Conservation (phyloP, 2,113 vertebrate genomes). For the Hucho hucho region DNA sequence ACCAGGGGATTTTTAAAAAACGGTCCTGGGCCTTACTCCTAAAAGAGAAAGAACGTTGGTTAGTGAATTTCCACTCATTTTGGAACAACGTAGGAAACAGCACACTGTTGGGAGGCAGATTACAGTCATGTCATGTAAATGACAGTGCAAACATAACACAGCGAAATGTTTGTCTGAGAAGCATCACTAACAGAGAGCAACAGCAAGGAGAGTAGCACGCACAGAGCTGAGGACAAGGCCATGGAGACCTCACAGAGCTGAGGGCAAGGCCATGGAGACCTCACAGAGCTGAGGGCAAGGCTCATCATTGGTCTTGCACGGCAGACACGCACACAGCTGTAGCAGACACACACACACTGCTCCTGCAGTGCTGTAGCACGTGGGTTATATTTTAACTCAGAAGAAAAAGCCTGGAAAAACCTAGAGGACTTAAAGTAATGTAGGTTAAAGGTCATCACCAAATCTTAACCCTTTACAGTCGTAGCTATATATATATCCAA, state of each 20-base stretch:
- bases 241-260: too few relatives aligned
- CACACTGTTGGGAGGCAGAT: not conserved
- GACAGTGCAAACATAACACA: not conserved
- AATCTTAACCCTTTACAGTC: too few relatives aligned
- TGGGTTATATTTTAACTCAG: constrained; percentile 23
- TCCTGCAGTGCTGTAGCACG: constrained; percentile 12
- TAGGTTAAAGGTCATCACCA: not conserved
- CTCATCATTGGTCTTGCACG: constrained; percentile 43
- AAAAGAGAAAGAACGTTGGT: constrained; percentile 50
- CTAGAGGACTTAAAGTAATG: constrained; percentile 19
- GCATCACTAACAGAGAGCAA: too few relatives aligned
- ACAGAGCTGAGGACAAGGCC: not conserved
- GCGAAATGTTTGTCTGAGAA: too few relatives aligned
- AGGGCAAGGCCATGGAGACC: too few relatives aligned
- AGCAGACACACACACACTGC: constrained; percentile 17
- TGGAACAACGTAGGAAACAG: too few relatives aligned
- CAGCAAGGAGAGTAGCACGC: not conserved
- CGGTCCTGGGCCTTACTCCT: constrained; percentile 83
- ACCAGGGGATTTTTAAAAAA: constrained; percentile 43
- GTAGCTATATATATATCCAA: too few relatives aligned
- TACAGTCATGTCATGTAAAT: not conserved
- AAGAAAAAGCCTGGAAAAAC: constrained; percentile 27
- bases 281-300: constrained; percentile 26
- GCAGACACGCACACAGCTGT: not conserved
- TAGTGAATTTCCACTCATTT: constrained; percentile 34